Base-by-base conservation (phyloP, 37 sponge, comb jelly and placozoan genomes). In the Petrosia ficiformis region DNA sequence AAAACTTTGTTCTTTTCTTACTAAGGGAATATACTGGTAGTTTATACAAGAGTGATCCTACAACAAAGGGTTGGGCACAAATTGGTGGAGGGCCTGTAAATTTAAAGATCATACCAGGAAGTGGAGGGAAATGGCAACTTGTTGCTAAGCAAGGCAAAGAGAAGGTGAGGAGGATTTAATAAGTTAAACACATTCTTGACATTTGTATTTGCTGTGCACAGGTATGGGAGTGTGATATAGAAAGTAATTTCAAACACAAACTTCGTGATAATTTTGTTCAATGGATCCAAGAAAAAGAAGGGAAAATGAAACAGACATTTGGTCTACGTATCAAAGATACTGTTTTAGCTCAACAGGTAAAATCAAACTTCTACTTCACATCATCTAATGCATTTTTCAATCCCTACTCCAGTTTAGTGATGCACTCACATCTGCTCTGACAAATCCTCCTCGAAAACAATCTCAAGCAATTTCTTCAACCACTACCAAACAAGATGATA, bases 1-100 rank as follows among this genome's bases (percentile, higher is more conserved):
- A n/a, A n/a, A n/a, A n/a, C n/a, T n/a, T n/a, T n/a, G n/a, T n/a
- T n/a, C n/a, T 48, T 48, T 48, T 48, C 14, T 48, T 48, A 16
- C 32, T 29, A 36, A 59, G 42, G 26, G 41, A 29, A 6, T 80
- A 70, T 34, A 42, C 41, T 1, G 84, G 90, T 0, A 68, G 64
- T 34, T 63, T 89, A 60, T 89, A 68, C 39, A 42, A 36, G 1
- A 85, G 77, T 24, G 70, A 82, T 29, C 19, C 74, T 2, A 42
- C 42, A n/a, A 39, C 58, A 10, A 89, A 80, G 73, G 75, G 54
- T 24, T 89, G 84, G 84, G 57, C 71, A 2, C 81, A 41, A 29
- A 44, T 84, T 2, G 44, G 44, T 2, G 0, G 1, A 21, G 81
- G 72, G 22, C 71, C 61, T 16, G 81, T 84, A 31, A 25, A 44